Evolutionary conservation across 2,888 invertebrate species (phyloP).

Genomic region (Blera fallax): DNA sequence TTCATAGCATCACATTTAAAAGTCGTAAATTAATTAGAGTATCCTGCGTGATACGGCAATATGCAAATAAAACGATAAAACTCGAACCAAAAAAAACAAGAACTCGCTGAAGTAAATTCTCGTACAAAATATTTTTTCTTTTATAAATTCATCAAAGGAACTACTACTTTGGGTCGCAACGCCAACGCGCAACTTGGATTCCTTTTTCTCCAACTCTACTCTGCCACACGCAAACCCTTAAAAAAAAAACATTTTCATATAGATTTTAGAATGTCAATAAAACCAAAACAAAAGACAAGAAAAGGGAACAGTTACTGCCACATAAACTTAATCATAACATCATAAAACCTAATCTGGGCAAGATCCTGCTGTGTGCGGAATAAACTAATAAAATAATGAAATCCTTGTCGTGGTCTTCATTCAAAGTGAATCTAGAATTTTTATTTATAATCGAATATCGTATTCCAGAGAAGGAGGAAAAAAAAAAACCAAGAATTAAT

Average conservation of each 20-base stretch:
- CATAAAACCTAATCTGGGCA: constrained; percentile 9
- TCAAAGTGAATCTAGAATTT: not conserved
- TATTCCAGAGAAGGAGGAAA: not conserved
- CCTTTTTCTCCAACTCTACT: not conserved
- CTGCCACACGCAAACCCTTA: not conserved
- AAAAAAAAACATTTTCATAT: not conserved
- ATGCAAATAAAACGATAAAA: not conserved
- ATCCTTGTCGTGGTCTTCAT: not conserved
- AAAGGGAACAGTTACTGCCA: not conserved
- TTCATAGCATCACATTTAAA: not conserved
- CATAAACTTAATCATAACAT: constrained; percentile 8
- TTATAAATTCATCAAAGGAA: too few species aligned
- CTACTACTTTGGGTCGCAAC: too few species aligned
- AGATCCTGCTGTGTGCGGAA: not conserved
- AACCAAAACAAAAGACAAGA: not conserved
- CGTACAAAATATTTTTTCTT: not conserved
- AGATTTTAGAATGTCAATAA: not conserved
- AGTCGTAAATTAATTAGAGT: not conserved
- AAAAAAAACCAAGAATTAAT: constrained; percentile 1
- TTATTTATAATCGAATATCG: not conserved
- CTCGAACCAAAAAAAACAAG: not conserved
- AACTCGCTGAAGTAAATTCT: not conserved
- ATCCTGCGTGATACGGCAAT: not conserved
- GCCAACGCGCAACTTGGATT: not conserved
- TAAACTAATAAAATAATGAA: constrained; percentile 22